phyloP scores from a whole-genome alignment of 2,888 invertebrate species.

The Parnassius smintheus region DNA sequence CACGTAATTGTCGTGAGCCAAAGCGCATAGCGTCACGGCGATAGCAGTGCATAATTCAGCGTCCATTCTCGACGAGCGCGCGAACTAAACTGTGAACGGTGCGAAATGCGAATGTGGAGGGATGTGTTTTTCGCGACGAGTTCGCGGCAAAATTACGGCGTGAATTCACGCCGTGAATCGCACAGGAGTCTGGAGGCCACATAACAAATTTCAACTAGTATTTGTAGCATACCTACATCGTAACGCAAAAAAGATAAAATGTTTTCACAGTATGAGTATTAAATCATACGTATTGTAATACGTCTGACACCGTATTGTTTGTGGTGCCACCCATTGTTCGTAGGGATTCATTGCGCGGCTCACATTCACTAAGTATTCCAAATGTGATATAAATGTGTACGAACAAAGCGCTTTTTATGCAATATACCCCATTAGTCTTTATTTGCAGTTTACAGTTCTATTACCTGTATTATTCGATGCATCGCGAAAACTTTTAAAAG shows the following conservation, averaged over 20 bases:
- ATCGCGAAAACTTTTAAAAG: too few species aligned
- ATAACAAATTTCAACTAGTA: background rate
- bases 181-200: too few species aligned
- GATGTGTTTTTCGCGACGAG: too few species aligned
- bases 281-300: slow-evolving; percentile 7
- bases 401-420: slow-evolving; percentile 8
- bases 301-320: slow-evolving; percentile 17
- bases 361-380: slow-evolving; percentile 1
- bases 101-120: too few species aligned
- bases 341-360: slow-evolving; percentile 17
- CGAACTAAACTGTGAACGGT: too few species aligned
- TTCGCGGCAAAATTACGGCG: too few species aligned
- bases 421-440: background rate
- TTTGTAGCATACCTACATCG: background rate
- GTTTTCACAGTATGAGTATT: slow-evolving; percentile 16
- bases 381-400: slow-evolving; percentile 1
- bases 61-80: too few species aligned
- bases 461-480: background rate
- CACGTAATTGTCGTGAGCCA: too few species aligned
- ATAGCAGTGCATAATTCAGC: too few species aligned
- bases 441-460: background rate
- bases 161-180: too few species aligned
- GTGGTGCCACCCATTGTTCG: slow-evolving; percentile 19
- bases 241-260: slow-evolving; percentile 9
- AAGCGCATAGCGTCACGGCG: too few species aligned